Evolutionary conservation across 2,888 invertebrate species (phyloP).

Genomic region (Mamestra brassicae): DNA sequence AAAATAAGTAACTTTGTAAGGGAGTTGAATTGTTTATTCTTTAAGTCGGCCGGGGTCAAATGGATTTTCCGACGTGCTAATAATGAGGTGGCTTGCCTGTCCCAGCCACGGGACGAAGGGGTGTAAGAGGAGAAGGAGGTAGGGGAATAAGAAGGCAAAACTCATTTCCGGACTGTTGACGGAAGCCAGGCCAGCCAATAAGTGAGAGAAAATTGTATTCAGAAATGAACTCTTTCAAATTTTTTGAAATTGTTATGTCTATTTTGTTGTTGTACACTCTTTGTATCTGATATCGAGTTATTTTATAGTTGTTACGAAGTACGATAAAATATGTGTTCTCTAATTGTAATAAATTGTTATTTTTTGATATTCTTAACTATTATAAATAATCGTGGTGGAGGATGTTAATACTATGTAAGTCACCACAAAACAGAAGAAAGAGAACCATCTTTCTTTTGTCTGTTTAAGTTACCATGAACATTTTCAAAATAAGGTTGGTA

Average conservation of each 20-base stretch:
- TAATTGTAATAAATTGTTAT: neutral
- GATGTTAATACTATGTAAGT: too few species aligned
- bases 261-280: constrained; percentile 13
- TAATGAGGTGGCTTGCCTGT: constrained; percentile 84
- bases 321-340: neutral
- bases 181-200: constrained; percentile 86
- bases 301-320: neutral
- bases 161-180: constrained; percentile 88
- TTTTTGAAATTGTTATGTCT: constrained; percentile 78
- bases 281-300: constrained; percentile 4
- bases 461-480: too few species aligned
- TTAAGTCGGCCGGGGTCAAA: constrained; percentile 73
- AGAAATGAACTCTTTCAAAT: constrained; percentile 78
- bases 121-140: constrained; percentile 38
- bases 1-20: constrained; percentile 26
- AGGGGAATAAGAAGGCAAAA: constrained; percentile 76
- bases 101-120: constrained; percentile 68
- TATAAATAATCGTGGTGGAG: neutral
- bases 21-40: constrained; percentile 59
- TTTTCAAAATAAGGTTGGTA: too few species aligned
- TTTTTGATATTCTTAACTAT: neutral
- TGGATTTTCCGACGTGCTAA: constrained; percentile 79
- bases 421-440: too few species aligned
- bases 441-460: too few species aligned
- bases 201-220: constrained; percentile 84